These are phyloP conservation scores for Drosophila tristis DNA, from an alignment of 1,140 invertebrate species.

Conservation along the genomic window DNA sequence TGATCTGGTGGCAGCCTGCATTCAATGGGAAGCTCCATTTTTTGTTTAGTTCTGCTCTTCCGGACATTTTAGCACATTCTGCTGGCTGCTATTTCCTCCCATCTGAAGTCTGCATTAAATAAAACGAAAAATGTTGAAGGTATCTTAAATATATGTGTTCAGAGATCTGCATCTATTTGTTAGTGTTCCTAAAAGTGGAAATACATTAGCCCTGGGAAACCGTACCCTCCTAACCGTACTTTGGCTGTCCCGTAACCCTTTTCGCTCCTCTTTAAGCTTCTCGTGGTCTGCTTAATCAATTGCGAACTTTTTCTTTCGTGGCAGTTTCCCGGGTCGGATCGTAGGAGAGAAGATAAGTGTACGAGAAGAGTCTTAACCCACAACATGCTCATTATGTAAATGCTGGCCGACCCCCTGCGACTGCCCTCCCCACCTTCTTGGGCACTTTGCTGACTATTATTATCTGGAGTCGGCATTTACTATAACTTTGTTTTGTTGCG, in stretches of 20 bases:
- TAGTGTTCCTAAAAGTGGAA: too few relatives aligned
- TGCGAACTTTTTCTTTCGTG: constrained; percentile 43
- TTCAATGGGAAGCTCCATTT: too few relatives aligned
- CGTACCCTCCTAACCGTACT: background rate
- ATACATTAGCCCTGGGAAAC: too few relatives aligned
- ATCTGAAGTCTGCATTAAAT: too few relatives aligned
- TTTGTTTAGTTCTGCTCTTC: too few relatives aligned
- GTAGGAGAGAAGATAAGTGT: constrained; percentile 1
- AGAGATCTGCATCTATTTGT: too few relatives aligned
- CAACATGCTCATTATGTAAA: constrained; percentile 63
- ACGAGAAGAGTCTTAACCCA: constrained; percentile 39
- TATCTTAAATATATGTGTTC: too few relatives aligned
- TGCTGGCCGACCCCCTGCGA: constrained; percentile 19
- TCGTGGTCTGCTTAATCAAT: constrained; percentile 16
- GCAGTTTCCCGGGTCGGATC: constrained; percentile 25
- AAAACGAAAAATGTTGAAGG: too few relatives aligned
- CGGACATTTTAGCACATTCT: too few relatives aligned
- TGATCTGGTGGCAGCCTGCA: background rate
- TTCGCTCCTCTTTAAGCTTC: background rate
- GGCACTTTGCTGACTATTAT: constrained; percentile 41
- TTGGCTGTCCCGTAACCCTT: background rate
- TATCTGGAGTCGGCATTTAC: constrained; percentile 52
- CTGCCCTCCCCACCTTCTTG: constrained; percentile 1
- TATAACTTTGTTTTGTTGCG: constrained; percentile 46
- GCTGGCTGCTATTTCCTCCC: too few relatives aligned